Percentiles rank a stretch among this genome's conserved stretches.
These are phyloP conservation scores for Australoheros scitulus DNA, from an alignment of 2,113 vertebrate genomes.

Conservation along the genomic window DNA sequence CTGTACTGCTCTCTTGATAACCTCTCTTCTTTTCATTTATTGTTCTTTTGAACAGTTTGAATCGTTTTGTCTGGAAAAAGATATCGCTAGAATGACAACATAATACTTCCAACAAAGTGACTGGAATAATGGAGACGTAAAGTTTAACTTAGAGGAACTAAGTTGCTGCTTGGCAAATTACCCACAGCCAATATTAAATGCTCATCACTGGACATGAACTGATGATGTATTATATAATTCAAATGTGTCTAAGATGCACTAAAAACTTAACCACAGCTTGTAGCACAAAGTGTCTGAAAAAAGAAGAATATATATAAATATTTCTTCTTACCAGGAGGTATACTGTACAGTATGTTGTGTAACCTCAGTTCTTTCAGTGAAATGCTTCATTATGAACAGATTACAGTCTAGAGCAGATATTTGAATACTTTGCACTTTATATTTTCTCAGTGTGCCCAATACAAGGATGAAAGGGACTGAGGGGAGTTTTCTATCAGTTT, in stretches of 20 bases:
- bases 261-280: background rate
- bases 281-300: background rate
- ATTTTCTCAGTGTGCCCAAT: background rate
- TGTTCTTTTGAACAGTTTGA: conserved; percentile 12
- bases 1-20: background rate
- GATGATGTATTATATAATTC: background rate
- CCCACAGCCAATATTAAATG: background rate
- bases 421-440: background rate
- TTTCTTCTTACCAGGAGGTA: background rate
- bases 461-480: background rate
- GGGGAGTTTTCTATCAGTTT: conserved; percentile 12
- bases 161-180: background rate
- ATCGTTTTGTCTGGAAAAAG: background rate
- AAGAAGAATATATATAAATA: background rate
- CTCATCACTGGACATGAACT: background rate
- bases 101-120: background rate
- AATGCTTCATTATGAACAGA: conserved; percentile 10
- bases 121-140: background rate
- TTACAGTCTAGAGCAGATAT: background rate
- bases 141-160: background rate
- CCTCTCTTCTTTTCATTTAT: background rate
- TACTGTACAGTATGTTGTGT: background rate
- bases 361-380: background rate
- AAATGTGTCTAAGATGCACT: background rate
- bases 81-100: background rate